These are phyloP conservation scores for Lota lota DNA, from an alignment of 2,113 vertebrate species.

Conservation along the genomic window DNA sequence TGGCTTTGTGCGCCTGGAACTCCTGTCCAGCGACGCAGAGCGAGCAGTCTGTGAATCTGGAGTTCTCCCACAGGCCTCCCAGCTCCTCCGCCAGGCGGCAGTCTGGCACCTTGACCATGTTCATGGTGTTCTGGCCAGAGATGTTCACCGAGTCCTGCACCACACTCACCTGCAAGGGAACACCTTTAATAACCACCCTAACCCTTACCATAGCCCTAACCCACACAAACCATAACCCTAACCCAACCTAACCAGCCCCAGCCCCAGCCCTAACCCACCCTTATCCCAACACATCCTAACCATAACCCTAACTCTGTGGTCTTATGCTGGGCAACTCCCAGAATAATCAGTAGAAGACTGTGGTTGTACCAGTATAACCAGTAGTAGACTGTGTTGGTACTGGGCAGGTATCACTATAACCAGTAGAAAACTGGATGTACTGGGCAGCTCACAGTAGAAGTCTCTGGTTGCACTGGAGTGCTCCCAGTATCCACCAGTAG, in stretches of 20 bases:
- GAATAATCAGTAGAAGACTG: no score
- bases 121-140: slow-evolving; percentile 97
- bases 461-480: neutral
- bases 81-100: slow-evolving; percentile 93
- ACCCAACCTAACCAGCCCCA: no score
- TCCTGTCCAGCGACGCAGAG: slow-evolving; percentile 95
- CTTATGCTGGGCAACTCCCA: no score
- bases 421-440: no score
- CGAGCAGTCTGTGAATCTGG: slow-evolving; percentile 95
- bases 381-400: no score
- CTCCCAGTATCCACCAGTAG: neutral
- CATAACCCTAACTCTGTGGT: no score
- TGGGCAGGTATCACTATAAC: no score
- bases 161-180: slow-evolving; percentile 85
- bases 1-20: slow-evolving; percentile 98
- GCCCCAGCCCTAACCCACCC: no score
- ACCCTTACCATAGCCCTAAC: no score
- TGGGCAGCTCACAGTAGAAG: neutral
- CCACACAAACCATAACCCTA: no score
- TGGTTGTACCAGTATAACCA: no score
- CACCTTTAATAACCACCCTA: neutral
- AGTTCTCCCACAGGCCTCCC: slow-evolving; percentile 96
- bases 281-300: no score
- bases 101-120: slow-evolving; percentile 98
- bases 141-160: slow-evolving; percentile 98